A percentile compares a stretch with the other conserved stretches of the same genome.
phyloP scores from a whole-genome alignment of 2,797 vertebrate genomes.

The Protosalanx chinensis region DNA sequence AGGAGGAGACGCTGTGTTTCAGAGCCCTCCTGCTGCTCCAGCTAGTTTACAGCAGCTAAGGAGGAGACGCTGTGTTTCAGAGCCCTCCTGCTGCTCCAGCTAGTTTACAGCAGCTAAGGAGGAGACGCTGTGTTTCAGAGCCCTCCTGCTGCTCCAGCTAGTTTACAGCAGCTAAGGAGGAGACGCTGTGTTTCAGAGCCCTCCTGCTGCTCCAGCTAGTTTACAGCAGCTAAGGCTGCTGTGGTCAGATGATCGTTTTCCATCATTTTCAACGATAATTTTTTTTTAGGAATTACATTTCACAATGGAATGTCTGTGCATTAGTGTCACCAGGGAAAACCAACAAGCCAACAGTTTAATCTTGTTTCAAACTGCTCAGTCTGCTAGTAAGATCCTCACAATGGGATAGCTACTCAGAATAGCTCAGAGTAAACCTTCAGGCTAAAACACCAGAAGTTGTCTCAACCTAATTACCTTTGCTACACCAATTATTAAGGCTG shows the following conservation, averaged over 20 bases:
- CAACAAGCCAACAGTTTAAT: background rate
- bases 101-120: background rate
- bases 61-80: background rate
- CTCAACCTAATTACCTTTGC: slow-evolving; percentile 21
- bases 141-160: too few species aligned
- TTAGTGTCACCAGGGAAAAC: background rate
- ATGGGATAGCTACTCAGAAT: too few species aligned
- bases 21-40: too few species aligned
- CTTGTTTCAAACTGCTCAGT: too few species aligned
- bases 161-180: too few species aligned
- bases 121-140: background rate
- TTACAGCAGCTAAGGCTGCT: background rate
- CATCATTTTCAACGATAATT: background rate
- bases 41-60: background rate
- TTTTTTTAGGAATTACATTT: background rate
- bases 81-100: too few species aligned
- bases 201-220: background rate
- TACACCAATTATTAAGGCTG: slow-evolving; percentile 32
- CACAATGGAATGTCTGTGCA: background rate
- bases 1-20: background rate
- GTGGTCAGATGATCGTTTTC: background rate
- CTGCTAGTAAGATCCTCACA: too few species aligned
- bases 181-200: background rate
- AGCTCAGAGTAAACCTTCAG: background rate
- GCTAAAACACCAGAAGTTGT: background rate